Conservation (phyloP, 2,113 vertebrate genomes). For the Sylvilagus bachmani region DNA sequence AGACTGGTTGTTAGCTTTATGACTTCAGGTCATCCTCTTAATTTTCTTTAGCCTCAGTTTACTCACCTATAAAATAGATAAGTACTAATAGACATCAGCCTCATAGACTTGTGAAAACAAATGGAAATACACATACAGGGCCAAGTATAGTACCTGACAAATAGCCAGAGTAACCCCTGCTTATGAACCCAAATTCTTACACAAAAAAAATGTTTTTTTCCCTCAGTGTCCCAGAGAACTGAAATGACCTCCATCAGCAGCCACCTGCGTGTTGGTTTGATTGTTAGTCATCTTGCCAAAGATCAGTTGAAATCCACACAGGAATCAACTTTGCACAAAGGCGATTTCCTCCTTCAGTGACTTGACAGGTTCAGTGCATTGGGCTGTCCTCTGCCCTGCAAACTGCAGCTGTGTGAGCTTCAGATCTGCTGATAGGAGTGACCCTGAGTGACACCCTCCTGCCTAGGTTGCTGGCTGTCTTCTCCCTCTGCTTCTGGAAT, state of each 20-base stretch:
- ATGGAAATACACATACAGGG: neutral
- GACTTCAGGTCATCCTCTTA: neutral
- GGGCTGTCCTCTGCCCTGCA: neutral
- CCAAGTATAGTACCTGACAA: neutral
- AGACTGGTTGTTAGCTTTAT: slow-evolving; percentile 26
- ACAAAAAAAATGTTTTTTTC: neutral
- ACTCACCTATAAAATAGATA: neutral
- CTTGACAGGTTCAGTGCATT: neutral
- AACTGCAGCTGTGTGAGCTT: neutral
- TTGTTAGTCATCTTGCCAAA: neutral
- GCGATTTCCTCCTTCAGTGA: neutral
- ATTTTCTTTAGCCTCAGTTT: slow-evolving; percentile 1
- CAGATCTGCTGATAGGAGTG: neutral
- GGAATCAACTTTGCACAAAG: neutral
- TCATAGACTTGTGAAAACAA: neutral
- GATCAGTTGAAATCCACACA: neutral
- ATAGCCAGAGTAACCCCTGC: neutral
- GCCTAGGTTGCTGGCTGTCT: accelerated
- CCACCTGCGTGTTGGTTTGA: neutral
- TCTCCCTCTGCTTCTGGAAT: neutral
- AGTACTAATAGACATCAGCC: neutral
- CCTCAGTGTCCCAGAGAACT: neutral
- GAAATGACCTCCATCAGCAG: neutral
- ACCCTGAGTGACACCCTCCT: neutral
- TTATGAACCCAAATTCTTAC: neutral